These are phyloP conservation scores for Spodoptera picta DNA, from an alignment of 2,888 invertebrate species.

Conservation along the genomic window DNA sequence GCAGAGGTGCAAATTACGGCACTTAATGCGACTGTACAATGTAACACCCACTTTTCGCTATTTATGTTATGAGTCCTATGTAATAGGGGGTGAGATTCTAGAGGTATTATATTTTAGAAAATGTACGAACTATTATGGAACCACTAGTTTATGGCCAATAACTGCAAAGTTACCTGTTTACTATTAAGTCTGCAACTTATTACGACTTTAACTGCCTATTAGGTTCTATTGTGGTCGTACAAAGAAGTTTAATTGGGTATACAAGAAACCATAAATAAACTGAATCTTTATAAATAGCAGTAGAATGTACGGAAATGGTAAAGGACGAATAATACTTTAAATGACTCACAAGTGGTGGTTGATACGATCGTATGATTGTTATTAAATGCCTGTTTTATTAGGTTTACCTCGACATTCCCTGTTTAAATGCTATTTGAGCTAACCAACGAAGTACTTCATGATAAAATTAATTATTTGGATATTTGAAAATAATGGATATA, in stretches of 20 bases:
- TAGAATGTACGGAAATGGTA: slow-evolving; percentile 60
- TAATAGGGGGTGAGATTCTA: no score
- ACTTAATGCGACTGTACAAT: no score
- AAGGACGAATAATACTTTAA: slow-evolving; percentile 60
- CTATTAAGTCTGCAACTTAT: slow-evolving; percentile 5
- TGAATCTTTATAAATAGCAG: slow-evolving; percentile 44
- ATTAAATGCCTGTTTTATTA: slow-evolving; percentile 46
- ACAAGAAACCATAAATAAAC: slow-evolving; percentile 47
- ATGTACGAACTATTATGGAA: background rate
- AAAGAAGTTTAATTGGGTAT: slow-evolving; percentile 36
- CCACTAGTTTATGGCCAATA: slow-evolving; percentile 7
- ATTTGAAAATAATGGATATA: no score
- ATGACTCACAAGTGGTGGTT: slow-evolving; percentile 55
- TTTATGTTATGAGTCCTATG: no score
- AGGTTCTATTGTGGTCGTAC: slow-evolving; percentile 23
- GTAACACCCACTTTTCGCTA: no score
- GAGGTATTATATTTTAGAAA: no score
- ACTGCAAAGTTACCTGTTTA: background rate
- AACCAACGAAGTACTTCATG: no score
- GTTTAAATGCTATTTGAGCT: slow-evolving; percentile 23
- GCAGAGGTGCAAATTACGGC: no score
- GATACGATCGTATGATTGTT: slow-evolving; percentile 67
- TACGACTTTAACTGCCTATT: slow-evolving; percentile 12
- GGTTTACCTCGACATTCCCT: slow-evolving; percentile 43
- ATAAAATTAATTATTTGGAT: no score